Evolutionary conservation across 2,888 invertebrate genomes (phyloP).

Genomic region (Portevinia maculata): DNA sequence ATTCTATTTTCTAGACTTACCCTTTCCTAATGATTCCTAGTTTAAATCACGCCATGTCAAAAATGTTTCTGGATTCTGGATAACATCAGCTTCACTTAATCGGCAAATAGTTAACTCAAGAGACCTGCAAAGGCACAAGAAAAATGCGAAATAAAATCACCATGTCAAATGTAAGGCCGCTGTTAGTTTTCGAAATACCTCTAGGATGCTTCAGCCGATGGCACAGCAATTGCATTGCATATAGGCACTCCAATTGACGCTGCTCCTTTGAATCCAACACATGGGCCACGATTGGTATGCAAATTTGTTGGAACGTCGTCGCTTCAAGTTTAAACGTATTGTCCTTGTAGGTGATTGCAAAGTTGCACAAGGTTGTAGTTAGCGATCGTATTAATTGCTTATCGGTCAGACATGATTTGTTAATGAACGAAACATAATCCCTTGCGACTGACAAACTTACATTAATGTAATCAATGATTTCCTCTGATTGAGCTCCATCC

Average conservation of each 20-base stretch:
- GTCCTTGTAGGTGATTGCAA: conserved; percentile 80
- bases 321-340: conserved; percentile 79
- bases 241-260: conserved; percentile 91
- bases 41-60: conserved; percentile 89
- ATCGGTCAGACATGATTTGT: too few species aligned
- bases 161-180: background rate
- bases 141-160: conserved; percentile 9
- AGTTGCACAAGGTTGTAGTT: conserved; percentile 86
- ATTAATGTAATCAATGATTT: conserved; percentile 86
- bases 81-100: conserved; percentile 90
- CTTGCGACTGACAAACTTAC: too few species aligned
- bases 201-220: conserved; percentile 91
- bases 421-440: too few species aligned
- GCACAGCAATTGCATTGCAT: conserved; percentile 91
- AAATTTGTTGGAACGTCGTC: conserved; percentile 78
- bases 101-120: conserved; percentile 89
- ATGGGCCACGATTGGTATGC: conserved; percentile 79
- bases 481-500: conserved; percentile 83
- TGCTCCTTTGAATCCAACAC: conserved; percentile 87
- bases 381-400: conserved; percentile 87
- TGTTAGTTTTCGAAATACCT: conserved; percentile 80
- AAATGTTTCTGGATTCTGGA: conserved; percentile 90
- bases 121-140: conserved; percentile 85
- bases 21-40: conserved; percentile 91
- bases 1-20: too few species aligned